Percentiles rank a stretch among this genome's conserved stretches.
These are phyloP conservation scores for Ariopsis seemanni DNA, from an alignment of 2,113 vertebrate genomes.

Conservation along the genomic window DNA sequence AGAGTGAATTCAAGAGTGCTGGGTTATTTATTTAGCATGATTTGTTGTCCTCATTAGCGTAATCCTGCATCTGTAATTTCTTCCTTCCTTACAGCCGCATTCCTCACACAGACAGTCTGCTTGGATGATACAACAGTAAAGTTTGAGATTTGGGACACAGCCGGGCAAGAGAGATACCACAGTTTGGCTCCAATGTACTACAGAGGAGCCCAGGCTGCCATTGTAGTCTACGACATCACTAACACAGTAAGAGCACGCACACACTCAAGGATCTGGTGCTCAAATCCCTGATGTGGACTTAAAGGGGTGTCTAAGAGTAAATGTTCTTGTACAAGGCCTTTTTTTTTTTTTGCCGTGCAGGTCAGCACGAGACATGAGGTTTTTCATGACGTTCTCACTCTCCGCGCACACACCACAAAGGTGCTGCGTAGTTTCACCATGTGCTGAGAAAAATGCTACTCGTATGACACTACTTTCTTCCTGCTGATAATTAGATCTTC, in stretches of 20 bases:
- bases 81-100: conserved; percentile 81
- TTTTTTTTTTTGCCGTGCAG: not conserved
- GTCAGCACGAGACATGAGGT: too few species aligned
- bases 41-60: not conserved
- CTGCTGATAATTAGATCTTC: not conserved
- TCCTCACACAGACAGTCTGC: conserved; percentile 98
- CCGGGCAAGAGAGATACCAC: conserved; percentile 96
- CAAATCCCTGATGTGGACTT: not conserved
- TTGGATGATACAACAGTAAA: conserved; percentile 98
- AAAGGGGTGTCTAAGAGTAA: not conserved
- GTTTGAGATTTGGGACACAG: conserved; percentile 99
- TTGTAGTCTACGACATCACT: conserved; percentile 98
- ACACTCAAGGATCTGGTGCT: not conserved
- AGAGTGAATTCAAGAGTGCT: not conserved
- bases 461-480: not conserved
- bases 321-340: not conserved
- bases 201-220: conserved; percentile 94
- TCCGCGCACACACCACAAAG: not conserved
- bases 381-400: not conserved
- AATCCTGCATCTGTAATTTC: not conserved
- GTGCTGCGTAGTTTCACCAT: too few species aligned
- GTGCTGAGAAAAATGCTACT: not conserved
- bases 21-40: not conserved
- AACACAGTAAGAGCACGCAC: conserved; percentile 83
- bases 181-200: conserved; percentile 99